Evolutionary conservation across 2,888 invertebrate species (phyloP).

Genomic region (Clunio marinus): DNA sequence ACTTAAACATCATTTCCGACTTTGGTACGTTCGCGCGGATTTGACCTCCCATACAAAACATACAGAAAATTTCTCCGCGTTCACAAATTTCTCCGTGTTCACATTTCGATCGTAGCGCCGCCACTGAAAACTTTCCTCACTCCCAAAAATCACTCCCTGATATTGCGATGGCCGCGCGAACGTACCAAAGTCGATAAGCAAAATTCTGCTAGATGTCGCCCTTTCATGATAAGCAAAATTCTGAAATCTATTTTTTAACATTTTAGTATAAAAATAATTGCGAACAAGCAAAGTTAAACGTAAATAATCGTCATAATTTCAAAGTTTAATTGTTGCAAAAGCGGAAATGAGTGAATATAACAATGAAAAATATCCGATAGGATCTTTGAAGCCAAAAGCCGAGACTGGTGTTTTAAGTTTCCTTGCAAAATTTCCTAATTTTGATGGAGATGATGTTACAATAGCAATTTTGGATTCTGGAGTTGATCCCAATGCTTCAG

Average conservation of each 20-base stretch:
- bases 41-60: too few species aligned
- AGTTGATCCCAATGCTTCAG: slow-evolving; percentile 93
- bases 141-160: too few species aligned
- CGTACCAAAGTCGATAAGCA: too few species aligned
- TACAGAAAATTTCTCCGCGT: background rate
- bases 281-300: slow-evolving; percentile 13
- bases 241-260: too few species aligned
- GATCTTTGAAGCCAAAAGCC: slow-evolving; percentile 85
- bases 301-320: slow-evolving; percentile 35
- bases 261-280: too few species aligned
- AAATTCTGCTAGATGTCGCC: too few species aligned
- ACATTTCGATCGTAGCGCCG: too few species aligned
- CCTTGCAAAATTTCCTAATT: slow-evolving; percentile 79
- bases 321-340: background rate
- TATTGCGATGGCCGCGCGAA: too few species aligned
- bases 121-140: too few species aligned
- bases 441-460: slow-evolving; percentile 84
- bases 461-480: slow-evolving; percentile 98
- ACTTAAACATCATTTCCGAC: too few species aligned
- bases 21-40: too few species aligned
- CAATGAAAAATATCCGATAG: slow-evolving; percentile 72
- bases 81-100: background rate
- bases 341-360: slow-evolving; percentile 49
- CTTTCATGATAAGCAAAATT: background rate
- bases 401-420: slow-evolving; percentile 89